A percentile compares a stretch with the other conserved stretches of the same genome.
phyloP scores from a whole-genome alignment of 2,888 invertebrate species.

The Eledona agricola region DNA sequence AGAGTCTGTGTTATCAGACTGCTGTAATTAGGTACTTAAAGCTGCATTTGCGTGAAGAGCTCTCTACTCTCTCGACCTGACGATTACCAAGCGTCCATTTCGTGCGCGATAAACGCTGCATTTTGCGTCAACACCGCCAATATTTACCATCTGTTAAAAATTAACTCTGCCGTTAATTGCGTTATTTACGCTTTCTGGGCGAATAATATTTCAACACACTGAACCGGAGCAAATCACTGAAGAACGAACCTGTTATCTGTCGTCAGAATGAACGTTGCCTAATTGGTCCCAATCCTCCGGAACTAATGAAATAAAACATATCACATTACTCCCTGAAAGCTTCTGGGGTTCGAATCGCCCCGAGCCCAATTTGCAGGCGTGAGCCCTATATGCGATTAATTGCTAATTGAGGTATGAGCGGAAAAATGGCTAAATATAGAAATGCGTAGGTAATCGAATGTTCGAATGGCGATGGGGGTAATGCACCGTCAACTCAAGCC shows the following conservation, averaged over 20 bases:
- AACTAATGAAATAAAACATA: conserved; percentile 34
- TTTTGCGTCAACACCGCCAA: too few species aligned
- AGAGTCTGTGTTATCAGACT: too few species aligned
- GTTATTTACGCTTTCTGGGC: too few species aligned
- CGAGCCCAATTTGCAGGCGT: conserved; percentile 27
- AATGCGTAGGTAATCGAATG: conserved; percentile 10
- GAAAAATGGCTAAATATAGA: conserved; percentile 14
- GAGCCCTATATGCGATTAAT: conserved; percentile 17
- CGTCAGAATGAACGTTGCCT: conserved; percentile 26
- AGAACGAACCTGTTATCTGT: conserved; percentile 24
- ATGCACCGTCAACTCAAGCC: conserved; percentile 34
- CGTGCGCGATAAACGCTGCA: too few species aligned
- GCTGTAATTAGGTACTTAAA: too few species aligned
- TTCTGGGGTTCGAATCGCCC: conserved; percentile 21
- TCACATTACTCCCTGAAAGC: conserved; percentile 28
- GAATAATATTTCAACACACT: too few species aligned
- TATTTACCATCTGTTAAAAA: too few species aligned
- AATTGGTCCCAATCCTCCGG: conserved; percentile 26
- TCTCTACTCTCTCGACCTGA: too few species aligned
- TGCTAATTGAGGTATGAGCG: conserved; percentile 14
- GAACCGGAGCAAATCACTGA: too few species aligned
- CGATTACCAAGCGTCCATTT: too few species aligned
- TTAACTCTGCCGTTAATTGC: too few species aligned
- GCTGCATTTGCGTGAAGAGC: too few species aligned
- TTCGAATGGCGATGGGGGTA: conserved; percentile 12